phyloP scores from a whole-genome alignment of 1,140 invertebrate genomes.

The Aricia agestis region DNA sequence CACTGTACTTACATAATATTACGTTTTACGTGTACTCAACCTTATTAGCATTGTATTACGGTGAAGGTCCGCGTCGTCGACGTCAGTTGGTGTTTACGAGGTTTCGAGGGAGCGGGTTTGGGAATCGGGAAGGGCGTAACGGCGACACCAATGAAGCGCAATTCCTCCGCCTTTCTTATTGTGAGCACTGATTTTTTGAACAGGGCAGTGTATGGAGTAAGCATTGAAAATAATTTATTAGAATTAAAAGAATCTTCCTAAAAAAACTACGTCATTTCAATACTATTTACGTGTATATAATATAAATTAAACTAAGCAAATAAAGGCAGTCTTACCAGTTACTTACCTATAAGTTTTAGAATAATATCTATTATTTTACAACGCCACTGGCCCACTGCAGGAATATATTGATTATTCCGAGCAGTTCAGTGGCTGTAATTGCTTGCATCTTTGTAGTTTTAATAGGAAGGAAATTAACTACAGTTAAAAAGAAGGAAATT shows the following conservation, averaged over 20 bases:
- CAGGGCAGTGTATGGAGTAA: background rate
- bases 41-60: background rate
- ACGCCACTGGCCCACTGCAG: background rate
- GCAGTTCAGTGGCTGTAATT: too few species aligned
- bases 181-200: constrained; percentile 50
- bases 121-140: constrained; percentile 47
- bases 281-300: too few species aligned
- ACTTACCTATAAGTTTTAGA: too few species aligned
- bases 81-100: constrained; percentile 40
- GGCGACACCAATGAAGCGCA: constrained; percentile 65
- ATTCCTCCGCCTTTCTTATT: constrained; percentile 67
- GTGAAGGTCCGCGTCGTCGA: background rate
- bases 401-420: background rate
- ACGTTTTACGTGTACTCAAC: background rate
- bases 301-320: too few species aligned
- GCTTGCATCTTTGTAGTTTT: background rate
- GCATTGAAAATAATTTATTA: background rate
- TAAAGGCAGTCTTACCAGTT: too few species aligned
- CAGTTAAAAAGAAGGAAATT: background rate
- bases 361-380: background rate
- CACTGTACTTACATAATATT: too few species aligned
- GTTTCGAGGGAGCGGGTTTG: constrained; percentile 38
- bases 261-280: too few species aligned
- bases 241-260: background rate
- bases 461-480: background rate